A percentile compares a stretch with the other conserved stretches of the same genome.
These are phyloP conservation scores for Halcyon chelicuti DNA, from an alignment of 2,797 vertebrate genomes.

Conservation along the genomic window DNA sequence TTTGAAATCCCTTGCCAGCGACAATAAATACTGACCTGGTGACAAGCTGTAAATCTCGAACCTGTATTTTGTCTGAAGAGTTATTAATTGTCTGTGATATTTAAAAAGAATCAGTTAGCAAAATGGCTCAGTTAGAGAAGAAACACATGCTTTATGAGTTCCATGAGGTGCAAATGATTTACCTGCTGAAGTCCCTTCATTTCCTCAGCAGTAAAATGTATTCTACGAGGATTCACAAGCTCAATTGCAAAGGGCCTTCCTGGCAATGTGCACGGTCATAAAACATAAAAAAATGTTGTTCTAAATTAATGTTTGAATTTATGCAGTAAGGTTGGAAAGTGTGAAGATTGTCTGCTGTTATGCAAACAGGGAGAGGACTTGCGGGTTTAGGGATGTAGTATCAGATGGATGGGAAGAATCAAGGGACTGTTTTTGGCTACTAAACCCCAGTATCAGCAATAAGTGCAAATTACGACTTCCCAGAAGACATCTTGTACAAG, in stretches of 20 bases:
- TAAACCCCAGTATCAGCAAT: conserved; percentile 44
- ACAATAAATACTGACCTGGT: conserved; percentile 83
- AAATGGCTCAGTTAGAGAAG: neutral
- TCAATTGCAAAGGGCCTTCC: conserved; percentile 96
- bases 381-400: conserved; percentile 33
- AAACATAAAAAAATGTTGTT: conserved; percentile 67
- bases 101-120: conserved; percentile 43
- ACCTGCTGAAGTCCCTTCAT: conserved; percentile 95
- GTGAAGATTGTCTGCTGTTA: conserved; percentile 42
- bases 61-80: conserved; percentile 92
- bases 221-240: conserved; percentile 91
- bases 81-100: conserved; percentile 88
- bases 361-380: conserved; percentile 34
- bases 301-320: conserved; percentile 54
- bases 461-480: conserved; percentile 66
- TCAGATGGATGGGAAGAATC: conserved; percentile 62
- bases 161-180: conserved; percentile 38
- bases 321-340: conserved; percentile 53
- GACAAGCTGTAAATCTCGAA: conserved; percentile 95
- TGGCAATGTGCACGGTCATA: conserved; percentile 68
- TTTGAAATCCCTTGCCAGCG: neutral
- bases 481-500: conserved; percentile 64
- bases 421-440: conserved; percentile 42
- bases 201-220: conserved; percentile 79
- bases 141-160: neutral